Evolutionary conservation across 2,113 vertebrate genomes (phyloP), one percentile per base, ranked within the genome.

Genomic region (Eubucco bourcierii): DNA sequence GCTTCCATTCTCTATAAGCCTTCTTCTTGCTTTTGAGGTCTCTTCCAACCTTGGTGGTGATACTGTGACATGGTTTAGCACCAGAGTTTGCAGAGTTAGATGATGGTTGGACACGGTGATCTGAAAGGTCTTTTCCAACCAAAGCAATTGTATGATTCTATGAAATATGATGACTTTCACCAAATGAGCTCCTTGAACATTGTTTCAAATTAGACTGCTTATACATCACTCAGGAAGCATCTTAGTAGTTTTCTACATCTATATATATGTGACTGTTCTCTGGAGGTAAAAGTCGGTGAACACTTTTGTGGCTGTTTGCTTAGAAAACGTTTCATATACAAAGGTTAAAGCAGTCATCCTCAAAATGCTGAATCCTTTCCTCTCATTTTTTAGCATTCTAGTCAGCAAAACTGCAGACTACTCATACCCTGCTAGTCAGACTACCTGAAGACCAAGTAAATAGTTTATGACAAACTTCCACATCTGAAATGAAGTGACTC

Each of bases 401-500:
- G 91, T 89, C 89, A 95, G 94, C 84, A 95, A 78, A 94, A 90
- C 21, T 91, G 56, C 61, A 81, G 83, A 65, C 83, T 75, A 90
- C 76, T 86, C 90, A 94, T 91, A 91, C 56, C 56, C 84, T 33
- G 56, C 84, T 60, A 87, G 56, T 82, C 90, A 93, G 84, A 94
- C 88, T 95, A 95, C 91, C 82, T 95, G 93, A 87, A 93, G 68
- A 64, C 60, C 80, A 46, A 89, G 79, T 71, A 90, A 95, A 94
- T 41, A 94, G 71, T 34, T 95, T 89, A 74, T 71, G 68, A 94
- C 64, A 77, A 91, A 87, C 79, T 89, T 87, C 79, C 91, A 94
- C 92, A 93, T 89, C 60, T 80, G 75, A 96, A 90, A 96, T 53
- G n/a, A 87, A 94, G 33, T 93, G 60, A 92, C 75, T 95, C 89